Base-by-base conservation (phyloP, 2,888 invertebrate species). In the Neria commutata region DNA sequence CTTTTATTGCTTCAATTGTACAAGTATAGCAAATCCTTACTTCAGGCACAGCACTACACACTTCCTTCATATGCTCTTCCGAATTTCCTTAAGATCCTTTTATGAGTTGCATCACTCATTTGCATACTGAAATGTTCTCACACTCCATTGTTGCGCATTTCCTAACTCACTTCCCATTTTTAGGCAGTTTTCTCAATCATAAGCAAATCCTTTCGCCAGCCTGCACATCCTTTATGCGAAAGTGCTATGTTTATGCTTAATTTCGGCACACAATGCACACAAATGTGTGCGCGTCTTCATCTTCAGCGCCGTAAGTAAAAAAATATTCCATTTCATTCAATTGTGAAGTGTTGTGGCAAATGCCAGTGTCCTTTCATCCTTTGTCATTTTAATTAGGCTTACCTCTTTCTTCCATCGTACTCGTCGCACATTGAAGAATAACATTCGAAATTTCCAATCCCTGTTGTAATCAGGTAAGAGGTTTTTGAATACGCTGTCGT, bases 301-400 rank as follows among this genome's bases (percentile, higher is more conserved):
- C n/a, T n/a, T n/a, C n/a, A n/a, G n/a, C n/a, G n/a, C n/a, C n/a
- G n/a, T n/a, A n/a, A n/a, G n/a, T n/a, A n/a, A n/a, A n/a, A n/a
- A n/a, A n/a, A n/a, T n/a, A n/a, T 37, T n/a, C 4, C 19, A 17
- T 17, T 21, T 21, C 2, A 5, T 21, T 54, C 54, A 34, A 26
- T 21, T 34, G 2, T 26, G 40, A 55, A 59, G 59, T 55, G 59
- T 59, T 52, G 55, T 50, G 46, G 48, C 52, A 54, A 59, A 58
- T 47, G 50, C 49, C 23, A 6, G 29, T 34, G 57, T 57, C 23
- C 21, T 65, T 65, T 65, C 46, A 50, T 33, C 63, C 60, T 64
- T 70, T 70, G 68, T 70, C 62, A 69, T 70, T 67, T 56, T 70
- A 70, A 70, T 70, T 70, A 70, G 70, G 60, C 63, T 29, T 66